Base-by-base conservation (phyloP, 2,797 vertebrate genomes). In the Protonibea diacanthus region DNA sequence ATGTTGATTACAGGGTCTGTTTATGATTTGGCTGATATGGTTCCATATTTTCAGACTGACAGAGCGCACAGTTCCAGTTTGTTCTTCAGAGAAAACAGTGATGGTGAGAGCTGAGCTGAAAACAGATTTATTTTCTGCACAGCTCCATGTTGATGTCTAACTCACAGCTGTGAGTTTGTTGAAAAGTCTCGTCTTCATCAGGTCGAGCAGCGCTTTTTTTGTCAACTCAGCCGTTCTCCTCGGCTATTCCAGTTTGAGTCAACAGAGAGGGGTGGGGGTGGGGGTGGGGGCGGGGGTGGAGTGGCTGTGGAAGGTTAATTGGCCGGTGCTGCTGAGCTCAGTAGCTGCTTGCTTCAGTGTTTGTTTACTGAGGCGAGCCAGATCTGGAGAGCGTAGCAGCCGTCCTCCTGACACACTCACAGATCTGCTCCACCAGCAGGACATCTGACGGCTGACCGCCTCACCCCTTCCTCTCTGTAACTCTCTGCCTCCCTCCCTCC, bases 1-100 rank as follows among this genome's bases (percentile, higher is more conserved):
- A 74, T 72, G 80, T 27, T 85, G 71, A 82, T 84, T 73, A 74
- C 78, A 78, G 79, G 76, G 68, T 85, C 71, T 67, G 76, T 74
- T 81, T 86, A 69, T 74, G 75, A 84, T 81, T 77, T 78, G 74
- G 69, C 72, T 73, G 75, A 83, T 83, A 60, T 56, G 1, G 14
- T 29, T 81, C 74, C 53, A 71, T 68, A 66, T 78, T 81, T 70
- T 78, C 55, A 57, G 68, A 59, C 82, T 56, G 58, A 79, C 47
- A 55, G 55, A 69, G 49, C 47, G 4, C 44, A 61, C 47, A 15
- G 6, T 62, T 42, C 45, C 49, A 62, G 70, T 48, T 51, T 27
- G 20, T 14, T 8, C 52, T 42, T 14, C 14, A 57, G 12, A 47
- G 9, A 14, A 44, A 57, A n/a, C 18, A 2, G 51, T 2, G 12